These are phyloP conservation scores for Sesia apiformis DNA, from an alignment of 2,888 invertebrate genomes.

Conservation along the genomic window DNA sequence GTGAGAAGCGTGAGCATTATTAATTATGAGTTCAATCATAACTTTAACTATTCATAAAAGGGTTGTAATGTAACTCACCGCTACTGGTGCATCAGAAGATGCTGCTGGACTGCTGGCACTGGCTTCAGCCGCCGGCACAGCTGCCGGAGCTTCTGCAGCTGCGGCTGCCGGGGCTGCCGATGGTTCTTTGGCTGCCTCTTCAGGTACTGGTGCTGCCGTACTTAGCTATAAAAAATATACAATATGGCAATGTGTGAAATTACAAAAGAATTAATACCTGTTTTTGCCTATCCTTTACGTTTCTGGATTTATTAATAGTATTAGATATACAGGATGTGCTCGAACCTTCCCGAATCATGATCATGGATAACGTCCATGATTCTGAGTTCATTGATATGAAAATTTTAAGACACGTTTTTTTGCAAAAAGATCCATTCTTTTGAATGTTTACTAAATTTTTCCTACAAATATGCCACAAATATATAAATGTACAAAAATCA, in stretches of 20 bases:
- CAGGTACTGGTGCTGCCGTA: slow-evolving; percentile 32
- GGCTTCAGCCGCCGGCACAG: slow-evolving; percentile 4
- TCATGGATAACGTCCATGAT: no score
- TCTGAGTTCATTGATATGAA: no score
- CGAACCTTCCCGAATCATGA: no score
- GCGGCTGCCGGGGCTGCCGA: slow-evolving; percentile 2
- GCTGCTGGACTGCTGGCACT: slow-evolving; percentile 6
- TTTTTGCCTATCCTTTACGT: neutral
- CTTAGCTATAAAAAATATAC: slow-evolving; percentile 21
- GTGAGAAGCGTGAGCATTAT: no score
- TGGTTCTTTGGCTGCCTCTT: slow-evolving; percentile 35
- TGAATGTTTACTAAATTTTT: no score
- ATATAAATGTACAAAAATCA: no score
- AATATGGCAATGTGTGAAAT: neutral
- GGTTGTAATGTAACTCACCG: slow-evolving; percentile 10
- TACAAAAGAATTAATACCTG: neutral
- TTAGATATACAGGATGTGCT: neutral
- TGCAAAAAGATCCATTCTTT: no score
- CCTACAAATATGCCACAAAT: no score
- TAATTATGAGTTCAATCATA: no score
- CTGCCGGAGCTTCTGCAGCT: neutral
- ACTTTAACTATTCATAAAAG: neutral
- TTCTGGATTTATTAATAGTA: neutral
- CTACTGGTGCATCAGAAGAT: slow-evolving; percentile 4
- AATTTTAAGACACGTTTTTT: no score